These are phyloP conservation scores for Epizoanthus stellaris DNA, from an alignment of 92 coral and sea anemone species.

Conservation along the genomic window DNA sequence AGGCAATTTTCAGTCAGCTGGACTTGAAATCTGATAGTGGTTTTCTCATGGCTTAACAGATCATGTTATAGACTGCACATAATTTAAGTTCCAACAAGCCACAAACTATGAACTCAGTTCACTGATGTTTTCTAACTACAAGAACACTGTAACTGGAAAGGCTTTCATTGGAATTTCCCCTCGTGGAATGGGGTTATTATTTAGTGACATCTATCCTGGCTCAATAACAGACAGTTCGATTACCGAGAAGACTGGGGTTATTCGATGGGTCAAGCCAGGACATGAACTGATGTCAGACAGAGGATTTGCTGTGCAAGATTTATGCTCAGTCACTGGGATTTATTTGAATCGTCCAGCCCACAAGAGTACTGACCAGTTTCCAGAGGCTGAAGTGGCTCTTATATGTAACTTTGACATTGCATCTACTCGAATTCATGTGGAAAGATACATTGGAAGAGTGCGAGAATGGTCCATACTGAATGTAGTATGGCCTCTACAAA, in stretches of 20 bases:
- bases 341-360: conserved; percentile 51
- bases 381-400: conserved; percentile 47
- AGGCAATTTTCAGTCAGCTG: conserved; percentile 44
- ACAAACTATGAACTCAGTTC: conserved; percentile 49
- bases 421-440: conserved; percentile 47
- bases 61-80: conserved; percentile 45
- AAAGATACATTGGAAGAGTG: conserved; percentile 54
- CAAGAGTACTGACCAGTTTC: conserved; percentile 49
- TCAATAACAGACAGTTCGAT: conserved; percentile 43
- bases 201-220: conserved; percentile 37
- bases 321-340: conserved; percentile 54
- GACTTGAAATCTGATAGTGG: conserved; percentile 44
- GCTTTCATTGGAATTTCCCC: conserved; percentile 44
- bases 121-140: conserved; percentile 56
- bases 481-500: conserved; percentile 52
- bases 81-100: conserved; percentile 32
- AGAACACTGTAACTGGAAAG: conserved; percentile 58
- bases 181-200: not conserved
- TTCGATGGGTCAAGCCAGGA: conserved; percentile 28
- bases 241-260: conserved; percentile 25
- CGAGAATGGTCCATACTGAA: conserved; percentile 50
- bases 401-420: conserved; percentile 64
- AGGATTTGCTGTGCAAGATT: conserved; percentile 60
- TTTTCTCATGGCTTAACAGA: conserved; percentile 60
- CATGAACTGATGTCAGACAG: conserved; percentile 57